phyloP scores from a whole-genome alignment of 2,888 invertebrate species.

The Nudaria mundana region DNA sequence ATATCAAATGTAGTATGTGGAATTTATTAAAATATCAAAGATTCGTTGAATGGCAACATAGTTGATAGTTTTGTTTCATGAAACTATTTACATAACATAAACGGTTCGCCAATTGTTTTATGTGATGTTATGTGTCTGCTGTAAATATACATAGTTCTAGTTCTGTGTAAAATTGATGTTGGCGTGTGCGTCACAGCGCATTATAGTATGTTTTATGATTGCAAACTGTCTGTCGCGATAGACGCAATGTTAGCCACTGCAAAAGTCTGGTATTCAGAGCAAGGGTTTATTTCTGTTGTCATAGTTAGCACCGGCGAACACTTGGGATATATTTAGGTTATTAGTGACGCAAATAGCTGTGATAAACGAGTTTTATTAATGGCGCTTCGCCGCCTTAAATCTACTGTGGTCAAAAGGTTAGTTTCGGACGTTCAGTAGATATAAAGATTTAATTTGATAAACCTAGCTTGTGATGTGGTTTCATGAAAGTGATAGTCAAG shows the following conservation, averaged over 20 bases:
- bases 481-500: slow-evolving; percentile 26
- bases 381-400: slow-evolving; percentile 50
- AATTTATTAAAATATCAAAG: too few relatives aligned
- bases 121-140: too few relatives aligned
- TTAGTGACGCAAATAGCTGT: slow-evolving; percentile 75
- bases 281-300: slow-evolving; percentile 74
- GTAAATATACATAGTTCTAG: slow-evolving; percentile 4
- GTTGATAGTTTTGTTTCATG: slow-evolving; percentile 11
- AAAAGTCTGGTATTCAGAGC: slow-evolving; percentile 63
- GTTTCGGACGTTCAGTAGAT: too few relatives aligned
- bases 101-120: slow-evolving; percentile 10
- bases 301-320: slow-evolving; percentile 58
- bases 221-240: slow-evolving; percentile 35
- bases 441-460: too few relatives aligned
- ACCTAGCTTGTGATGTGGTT: too few relatives aligned
- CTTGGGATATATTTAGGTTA: slow-evolving; percentile 68
- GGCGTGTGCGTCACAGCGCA: slow-evolving; percentile 1
- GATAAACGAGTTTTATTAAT: slow-evolving; percentile 69
- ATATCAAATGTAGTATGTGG: too few relatives aligned
- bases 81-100: slow-evolving; percentile 20
- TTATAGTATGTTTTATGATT: slow-evolving; percentile 3
- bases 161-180: slow-evolving; percentile 8
- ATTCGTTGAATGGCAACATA: slow-evolving; percentile 14
- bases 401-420: slow-evolving; percentile 66
- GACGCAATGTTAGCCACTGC: slow-evolving; percentile 46